Conservation (phyloP, 2,888 invertebrate species). For the Eutolmus rufibarbis region DNA sequence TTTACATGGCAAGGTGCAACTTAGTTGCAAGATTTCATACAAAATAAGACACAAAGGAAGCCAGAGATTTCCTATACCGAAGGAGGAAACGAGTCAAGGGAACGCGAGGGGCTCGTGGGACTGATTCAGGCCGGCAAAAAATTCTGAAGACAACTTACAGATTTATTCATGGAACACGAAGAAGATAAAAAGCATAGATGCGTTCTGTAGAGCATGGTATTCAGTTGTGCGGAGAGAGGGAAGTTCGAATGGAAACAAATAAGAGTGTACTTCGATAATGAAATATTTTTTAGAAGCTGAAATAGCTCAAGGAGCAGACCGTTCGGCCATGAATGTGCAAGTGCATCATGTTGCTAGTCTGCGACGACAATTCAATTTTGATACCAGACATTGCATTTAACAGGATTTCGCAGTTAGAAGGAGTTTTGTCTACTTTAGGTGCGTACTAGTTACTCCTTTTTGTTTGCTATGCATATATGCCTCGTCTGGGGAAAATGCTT, state of each 20-base stretch:
- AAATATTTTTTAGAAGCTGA: not conserved
- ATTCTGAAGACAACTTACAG: not conserved
- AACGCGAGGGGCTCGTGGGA: not conserved
- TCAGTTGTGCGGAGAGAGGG: not conserved
- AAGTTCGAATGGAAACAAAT: not conserved
- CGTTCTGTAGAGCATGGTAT: not conserved
- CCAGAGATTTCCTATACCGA: not conserved
- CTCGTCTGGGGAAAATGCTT: not conserved
- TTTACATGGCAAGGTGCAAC: not conserved
- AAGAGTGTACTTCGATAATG: not conserved
- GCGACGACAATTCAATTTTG: not conserved
- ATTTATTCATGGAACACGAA: not conserved
- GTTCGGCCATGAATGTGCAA: not conserved
- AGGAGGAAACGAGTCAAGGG: not conserved
- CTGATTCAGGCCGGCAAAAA: not conserved
- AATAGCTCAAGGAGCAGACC: not conserved
- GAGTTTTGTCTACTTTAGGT: not conserved
- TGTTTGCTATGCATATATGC: not conserved
- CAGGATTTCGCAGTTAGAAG: not conserved
- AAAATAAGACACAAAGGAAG: not conserved
- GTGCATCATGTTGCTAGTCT: not conserved
- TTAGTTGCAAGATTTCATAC: not conserved
- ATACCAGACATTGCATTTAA: not conserved
- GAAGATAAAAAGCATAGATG: not conserved
- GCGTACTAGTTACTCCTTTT: too few relatives aligned